Percentiles rank a stretch among this genome's conserved stretches.
Conservation (phyloP, 2,888 invertebrate genomes). For the Drosophila subsilvestris region DNA sequence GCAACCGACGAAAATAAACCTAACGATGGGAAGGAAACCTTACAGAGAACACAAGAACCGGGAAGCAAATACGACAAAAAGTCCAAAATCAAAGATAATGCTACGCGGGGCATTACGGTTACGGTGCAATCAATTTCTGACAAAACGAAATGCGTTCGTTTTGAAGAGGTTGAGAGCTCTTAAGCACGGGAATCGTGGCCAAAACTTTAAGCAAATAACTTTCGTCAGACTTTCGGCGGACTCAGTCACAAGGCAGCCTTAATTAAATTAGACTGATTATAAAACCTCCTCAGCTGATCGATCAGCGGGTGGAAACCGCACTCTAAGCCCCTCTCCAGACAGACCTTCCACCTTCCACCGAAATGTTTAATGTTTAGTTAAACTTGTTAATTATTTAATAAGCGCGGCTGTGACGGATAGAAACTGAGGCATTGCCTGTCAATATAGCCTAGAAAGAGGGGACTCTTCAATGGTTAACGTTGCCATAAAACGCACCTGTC, state of each 20-base stretch:
- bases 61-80: slow-evolving; percentile 21
- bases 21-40: slow-evolving; percentile 36
- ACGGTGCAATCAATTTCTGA: slow-evolving; percentile 43
- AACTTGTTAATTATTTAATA: slow-evolving; percentile 74
- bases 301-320: slow-evolving; percentile 62
- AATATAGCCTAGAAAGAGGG: slow-evolving; percentile 13
- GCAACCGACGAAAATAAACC: slow-evolving; percentile 31
- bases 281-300: slow-evolving; percentile 70
- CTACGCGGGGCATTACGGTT: slow-evolving; percentile 46
- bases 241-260: slow-evolving; percentile 67
- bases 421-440: slow-evolving; percentile 45
- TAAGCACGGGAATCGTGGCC: slow-evolving; percentile 17
- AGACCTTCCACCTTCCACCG: background rate
- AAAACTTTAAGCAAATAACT: slow-evolving; percentile 54
- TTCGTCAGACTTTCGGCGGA: slow-evolving; percentile 10
- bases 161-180: background rate
- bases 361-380: slow-evolving; percentile 56
- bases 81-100: slow-evolving; percentile 48
- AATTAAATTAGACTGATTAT: slow-evolving; percentile 73
- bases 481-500: slow-evolving; percentile 20
- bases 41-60: slow-evolving; percentile 27
- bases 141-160: slow-evolving; percentile 54
- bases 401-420: slow-evolving; percentile 61
- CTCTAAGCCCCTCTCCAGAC: slow-evolving; percentile 37
- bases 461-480: slow-evolving; percentile 29